Conservation (phyloP, 2,888 invertebrate species). For the Orthonevra nobilis region DNA sequence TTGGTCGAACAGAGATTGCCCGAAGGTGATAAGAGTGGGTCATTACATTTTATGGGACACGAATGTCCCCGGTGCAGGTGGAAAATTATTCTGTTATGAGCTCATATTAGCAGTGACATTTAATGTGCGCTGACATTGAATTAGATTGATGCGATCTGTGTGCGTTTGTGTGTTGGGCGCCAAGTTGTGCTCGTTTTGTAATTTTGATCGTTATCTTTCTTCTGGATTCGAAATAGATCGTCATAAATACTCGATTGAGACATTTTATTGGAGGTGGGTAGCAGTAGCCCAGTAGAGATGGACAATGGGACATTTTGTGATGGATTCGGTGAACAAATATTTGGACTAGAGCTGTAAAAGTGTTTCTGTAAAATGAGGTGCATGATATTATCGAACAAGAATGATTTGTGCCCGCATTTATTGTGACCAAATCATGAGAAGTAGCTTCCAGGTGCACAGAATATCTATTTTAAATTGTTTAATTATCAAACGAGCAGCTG, state of each 20-base stretch:
- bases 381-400: constrained; percentile 22
- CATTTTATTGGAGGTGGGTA: constrained; percentile 26
- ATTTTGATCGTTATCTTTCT: constrained; percentile 29
- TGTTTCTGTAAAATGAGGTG: too few relatives aligned
- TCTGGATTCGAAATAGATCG: constrained; percentile 16
- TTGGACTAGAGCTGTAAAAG: constrained; percentile 23
- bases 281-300: constrained; percentile 20
- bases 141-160: constrained; percentile 53
- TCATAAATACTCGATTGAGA: constrained; percentile 39
- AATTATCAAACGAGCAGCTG: too few relatives aligned
- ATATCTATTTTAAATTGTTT: too few relatives aligned
- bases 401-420: constrained; percentile 34
- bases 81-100: constrained; percentile 56
- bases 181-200: constrained; percentile 23
- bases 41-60: constrained; percentile 41
- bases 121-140: constrained; percentile 57
- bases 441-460: constrained; percentile 21
- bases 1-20: constrained; percentile 48
- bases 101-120: constrained; percentile 60
- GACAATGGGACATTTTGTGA: constrained; percentile 13
- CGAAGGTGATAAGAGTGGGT: constrained; percentile 40
- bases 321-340: constrained; percentile 34
- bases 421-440: constrained; percentile 13
- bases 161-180: constrained; percentile 26
- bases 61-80: constrained; percentile 55